A percentile compares a stretch with the other conserved stretches of the same genome.
Evolutionary conservation across 2,113 vertebrate genomes (phyloP).

Genomic region (Pseudolaguvia tuberculata): DNA sequence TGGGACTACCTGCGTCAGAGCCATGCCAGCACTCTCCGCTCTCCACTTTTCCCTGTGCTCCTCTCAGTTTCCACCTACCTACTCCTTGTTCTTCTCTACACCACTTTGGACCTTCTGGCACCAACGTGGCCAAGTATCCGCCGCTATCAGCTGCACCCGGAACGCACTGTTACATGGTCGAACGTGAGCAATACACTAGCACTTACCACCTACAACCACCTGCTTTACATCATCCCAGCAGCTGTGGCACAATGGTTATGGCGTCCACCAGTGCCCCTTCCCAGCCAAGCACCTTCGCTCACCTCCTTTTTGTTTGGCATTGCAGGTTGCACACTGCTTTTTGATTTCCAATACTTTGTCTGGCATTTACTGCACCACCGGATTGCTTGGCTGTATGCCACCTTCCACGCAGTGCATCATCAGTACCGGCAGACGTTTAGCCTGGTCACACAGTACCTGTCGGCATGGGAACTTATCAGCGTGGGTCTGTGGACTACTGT

Average conservation of each 20-base stretch:
- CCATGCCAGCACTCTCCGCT: constrained; percentile 66
- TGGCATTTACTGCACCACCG: constrained; percentile 76
- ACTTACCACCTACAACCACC: constrained; percentile 70
- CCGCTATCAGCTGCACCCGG: constrained; percentile 68
- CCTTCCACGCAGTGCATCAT: constrained; percentile 74
- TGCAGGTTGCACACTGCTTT: constrained; percentile 71
- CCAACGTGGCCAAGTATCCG: constrained; percentile 67
- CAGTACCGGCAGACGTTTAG: constrained; percentile 73
- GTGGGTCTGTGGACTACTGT: constrained; percentile 73
- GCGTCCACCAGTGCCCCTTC: constrained; percentile 67
- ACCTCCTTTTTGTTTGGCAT: constrained; percentile 68
- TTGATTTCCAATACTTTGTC: constrained; percentile 77
- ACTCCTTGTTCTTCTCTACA: constrained; percentile 66
- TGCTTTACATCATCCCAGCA: constrained; percentile 72
- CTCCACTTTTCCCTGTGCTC: constrained; percentile 70
- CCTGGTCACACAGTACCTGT: constrained; percentile 75
- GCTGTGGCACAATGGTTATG: constrained; percentile 73
- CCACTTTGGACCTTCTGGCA: constrained; percentile 68
- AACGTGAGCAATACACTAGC: constrained; percentile 65
- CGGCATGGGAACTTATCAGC: constrained; percentile 72
- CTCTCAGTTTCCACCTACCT: constrained; percentile 71
- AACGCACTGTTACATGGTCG: constrained; percentile 60
- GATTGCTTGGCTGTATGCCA: constrained; percentile 71
- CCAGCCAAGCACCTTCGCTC: constrained; percentile 64
- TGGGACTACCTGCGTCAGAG: constrained; percentile 72